Percentiles rank a stretch among this genome's conserved stretches.
These are phyloP conservation scores for Otocyon megalotis DNA, from an alignment of 2,113 vertebrate genomes.

Conservation along the genomic window DNA sequence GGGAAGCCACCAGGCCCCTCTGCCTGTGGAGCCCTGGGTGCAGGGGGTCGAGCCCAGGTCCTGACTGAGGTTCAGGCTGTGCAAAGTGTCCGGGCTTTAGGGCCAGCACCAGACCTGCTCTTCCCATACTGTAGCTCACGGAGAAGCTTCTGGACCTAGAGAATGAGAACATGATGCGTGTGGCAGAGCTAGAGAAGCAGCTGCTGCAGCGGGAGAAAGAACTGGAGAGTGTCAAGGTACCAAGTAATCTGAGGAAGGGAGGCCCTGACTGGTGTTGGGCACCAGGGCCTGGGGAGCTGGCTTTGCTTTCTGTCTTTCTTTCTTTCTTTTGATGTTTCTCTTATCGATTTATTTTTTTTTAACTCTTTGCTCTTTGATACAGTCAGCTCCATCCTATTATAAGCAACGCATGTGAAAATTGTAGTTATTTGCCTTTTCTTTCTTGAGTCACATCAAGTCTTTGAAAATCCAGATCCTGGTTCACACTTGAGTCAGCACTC, in stretches of 20 bases:
- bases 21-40: neutral
- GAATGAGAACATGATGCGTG: conserved; percentile 98
- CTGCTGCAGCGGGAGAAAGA: conserved; percentile 96
- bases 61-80: neutral
- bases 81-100: neutral
- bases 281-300: neutral
- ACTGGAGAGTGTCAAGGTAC: conserved; percentile 92
- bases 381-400: neutral
- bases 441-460: neutral
- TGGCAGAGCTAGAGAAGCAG: conserved; percentile 96
- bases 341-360: neutral
- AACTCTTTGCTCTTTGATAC: neutral
- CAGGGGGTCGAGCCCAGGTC: accelerated
- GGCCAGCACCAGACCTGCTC: neutral
- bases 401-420: neutral
- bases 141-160: conserved; percentile 98
- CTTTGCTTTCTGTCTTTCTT: neutral
- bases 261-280: neutral
- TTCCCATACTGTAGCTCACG: conserved; percentile 87
- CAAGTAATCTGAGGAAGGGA: accelerated
- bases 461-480: neutral
- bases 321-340: neutral
- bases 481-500: neutral
- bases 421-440: neutral
- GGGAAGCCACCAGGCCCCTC: neutral